Conservation (phyloP, 2,113 vertebrate genomes). For the Chascanopsetta lugubris region DNA sequence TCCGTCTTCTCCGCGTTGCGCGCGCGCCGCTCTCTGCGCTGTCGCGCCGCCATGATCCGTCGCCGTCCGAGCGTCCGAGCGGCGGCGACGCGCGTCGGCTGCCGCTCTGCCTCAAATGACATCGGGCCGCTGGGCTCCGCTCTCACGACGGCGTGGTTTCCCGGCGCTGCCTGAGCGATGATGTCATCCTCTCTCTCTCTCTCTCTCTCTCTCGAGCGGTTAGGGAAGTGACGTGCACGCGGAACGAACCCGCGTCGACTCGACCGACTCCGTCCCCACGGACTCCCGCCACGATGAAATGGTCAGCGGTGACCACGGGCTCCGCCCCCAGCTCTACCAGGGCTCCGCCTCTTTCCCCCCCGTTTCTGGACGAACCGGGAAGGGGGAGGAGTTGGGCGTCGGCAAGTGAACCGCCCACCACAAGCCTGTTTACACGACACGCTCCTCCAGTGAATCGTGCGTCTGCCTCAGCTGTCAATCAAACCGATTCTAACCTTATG, state of each 20-base stretch:
- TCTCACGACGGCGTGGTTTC: constrained; percentile 25
- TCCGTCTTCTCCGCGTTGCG: background rate
- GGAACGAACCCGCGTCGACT: background rate
- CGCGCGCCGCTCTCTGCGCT: constrained; percentile 7
- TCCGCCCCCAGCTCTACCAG: too few relatives aligned
- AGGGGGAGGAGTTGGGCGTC: too few relatives aligned
- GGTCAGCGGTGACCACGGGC: too few relatives aligned
- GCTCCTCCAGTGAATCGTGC: too few relatives aligned
- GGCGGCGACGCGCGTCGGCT: constrained; percentile 18
- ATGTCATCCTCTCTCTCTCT: constrained; percentile 34
- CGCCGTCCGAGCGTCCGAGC: constrained; percentile 3
- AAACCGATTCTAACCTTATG: too few relatives aligned
- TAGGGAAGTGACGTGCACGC: background rate
- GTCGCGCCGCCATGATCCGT: constrained; percentile 11
- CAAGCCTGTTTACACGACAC: too few relatives aligned
- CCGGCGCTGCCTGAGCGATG: constrained; percentile 31
- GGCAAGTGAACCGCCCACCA: too few relatives aligned
- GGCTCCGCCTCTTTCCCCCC: too few relatives aligned
- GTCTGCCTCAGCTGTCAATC: too few relatives aligned
- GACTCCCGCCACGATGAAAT: too few relatives aligned
- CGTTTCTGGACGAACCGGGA: too few relatives aligned
- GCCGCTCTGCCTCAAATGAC: constrained; percentile 27
- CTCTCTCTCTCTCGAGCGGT: constrained; percentile 19
- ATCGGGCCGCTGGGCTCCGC: constrained; percentile 24
- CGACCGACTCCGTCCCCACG: too few relatives aligned